A percentile compares a stretch with the other conserved stretches of the same genome.
phyloP scores from a whole-genome alignment of 2,797 vertebrate genomes.

The Manis pentadactyla region DNA sequence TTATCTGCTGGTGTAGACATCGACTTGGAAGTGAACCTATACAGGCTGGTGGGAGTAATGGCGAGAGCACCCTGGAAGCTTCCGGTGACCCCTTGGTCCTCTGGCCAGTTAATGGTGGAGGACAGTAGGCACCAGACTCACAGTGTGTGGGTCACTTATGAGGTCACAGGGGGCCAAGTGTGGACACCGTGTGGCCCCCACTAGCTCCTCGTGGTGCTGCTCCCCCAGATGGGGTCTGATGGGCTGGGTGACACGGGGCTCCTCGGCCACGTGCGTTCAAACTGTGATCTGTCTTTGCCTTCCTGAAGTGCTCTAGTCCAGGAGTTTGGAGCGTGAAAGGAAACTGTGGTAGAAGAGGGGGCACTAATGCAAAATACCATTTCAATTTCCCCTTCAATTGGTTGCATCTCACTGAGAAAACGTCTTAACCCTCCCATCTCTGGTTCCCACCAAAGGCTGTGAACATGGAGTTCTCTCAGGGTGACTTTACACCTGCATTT shows the following conservation, averaged over 20 bases:
- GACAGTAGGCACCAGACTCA: rapidly evolving
- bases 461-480: neutral
- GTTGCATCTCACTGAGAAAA: neutral
- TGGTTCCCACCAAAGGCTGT: neutral
- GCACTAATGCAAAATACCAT: neutral
- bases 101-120: neutral
- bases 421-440: neutral
- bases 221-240: neutral
- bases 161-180: neutral
- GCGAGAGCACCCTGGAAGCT: neutral
- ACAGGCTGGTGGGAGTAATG: neutral
- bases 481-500: neutral
- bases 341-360: neutral
- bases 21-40: neutral
- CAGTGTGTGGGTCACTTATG: neutral
- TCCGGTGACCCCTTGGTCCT: neutral
- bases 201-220: too few species aligned
- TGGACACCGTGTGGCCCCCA: rapidly evolving
- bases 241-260: neutral
- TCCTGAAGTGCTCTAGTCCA: neutral
- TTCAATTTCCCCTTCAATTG: neutral
- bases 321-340: neutral
- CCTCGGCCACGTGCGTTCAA: neutral
- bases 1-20: neutral
- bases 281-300: neutral